A percentile compares a stretch with the other conserved stretches of the same genome.
Conservation (phyloP, 1,140 invertebrate species). For the Hyles euphorbiae region DNA sequence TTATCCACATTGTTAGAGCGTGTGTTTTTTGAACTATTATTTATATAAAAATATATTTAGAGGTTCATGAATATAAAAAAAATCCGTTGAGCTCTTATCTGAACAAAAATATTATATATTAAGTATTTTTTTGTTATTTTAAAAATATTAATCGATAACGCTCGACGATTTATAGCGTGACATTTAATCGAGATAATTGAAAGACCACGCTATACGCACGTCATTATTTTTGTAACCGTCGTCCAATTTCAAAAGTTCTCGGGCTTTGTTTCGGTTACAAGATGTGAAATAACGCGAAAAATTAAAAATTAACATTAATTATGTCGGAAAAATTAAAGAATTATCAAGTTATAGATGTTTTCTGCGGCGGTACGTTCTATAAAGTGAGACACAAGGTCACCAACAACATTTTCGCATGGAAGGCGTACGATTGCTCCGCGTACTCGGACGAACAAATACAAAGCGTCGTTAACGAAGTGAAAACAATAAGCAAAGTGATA, state of each 20-base stretch:
- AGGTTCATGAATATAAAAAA: too few relatives aligned
- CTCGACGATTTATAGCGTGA: neutral
- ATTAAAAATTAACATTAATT: constrained; percentile 25
- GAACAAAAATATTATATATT: too few relatives aligned
- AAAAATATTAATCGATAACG: too few relatives aligned
- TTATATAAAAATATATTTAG: too few relatives aligned
- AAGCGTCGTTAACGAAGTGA: constrained; percentile 58
- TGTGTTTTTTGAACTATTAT: too few relatives aligned
- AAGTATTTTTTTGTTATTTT: too few relatives aligned
- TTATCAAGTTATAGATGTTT: constrained; percentile 70
- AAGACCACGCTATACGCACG: constrained; percentile 6
- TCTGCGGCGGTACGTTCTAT: constrained; percentile 65
- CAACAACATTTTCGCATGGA: constrained; percentile 67
- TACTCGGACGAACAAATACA: constrained; percentile 62
- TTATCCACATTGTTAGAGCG: too few relatives aligned
- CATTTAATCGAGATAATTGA: constrained; percentile 16
- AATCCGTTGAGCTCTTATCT: too few relatives aligned
- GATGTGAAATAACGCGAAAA: constrained; percentile 46
- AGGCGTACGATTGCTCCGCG: constrained; percentile 60
- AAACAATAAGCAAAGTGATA: constrained; percentile 52
- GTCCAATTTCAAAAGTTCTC: constrained; percentile 49
- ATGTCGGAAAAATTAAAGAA: constrained; percentile 67
- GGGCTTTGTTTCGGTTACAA: constrained; percentile 64
- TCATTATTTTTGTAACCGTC: constrained; percentile 41
- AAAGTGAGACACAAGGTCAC: constrained; percentile 72